Base-by-base conservation (phyloP, 1,140 invertebrate genomes). In the Brachionus plicatilis region DNA sequence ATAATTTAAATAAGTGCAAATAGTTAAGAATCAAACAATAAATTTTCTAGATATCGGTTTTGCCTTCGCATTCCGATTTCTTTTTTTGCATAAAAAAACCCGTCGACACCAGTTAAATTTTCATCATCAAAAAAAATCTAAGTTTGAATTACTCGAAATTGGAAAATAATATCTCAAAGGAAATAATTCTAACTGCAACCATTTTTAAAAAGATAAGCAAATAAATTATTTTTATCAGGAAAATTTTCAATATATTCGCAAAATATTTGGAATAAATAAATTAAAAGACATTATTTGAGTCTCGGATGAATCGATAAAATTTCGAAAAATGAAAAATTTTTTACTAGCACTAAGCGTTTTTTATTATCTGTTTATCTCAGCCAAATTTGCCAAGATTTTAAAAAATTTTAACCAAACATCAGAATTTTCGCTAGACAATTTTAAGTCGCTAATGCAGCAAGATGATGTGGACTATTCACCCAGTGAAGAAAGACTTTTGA, bases 401-500 rank as follows among this genome's bases (percentile, higher is more conserved):
- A 76, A 50, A 76, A 76, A 47, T 50, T 50, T 76, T 50, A 53
- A 76, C n/a, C 27, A 45, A 3, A 50, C 72, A 50, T 47, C 72
- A 27, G 41, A 47, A 1, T 20, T 76, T 50, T 50, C 27, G 43
- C 24, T 24, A 12, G 72, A 76, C 24, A 29, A 53, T 50, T 4
- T 50, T 5, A 76, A 76, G 53, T 60, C 53, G 53, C 17, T 60
- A 76, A 47, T 76, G n/a, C 17, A 43, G 9, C 7, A 76, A 12
- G 45, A 76, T 50, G 43, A 76, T 27, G 0, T 50, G 1, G 45
- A 14, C 4, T 76, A 76, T 76, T 76, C 79, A 6, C 53, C 79
- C 11, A 82, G 53, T n/a, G 82, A 83, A 72, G 82, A 83, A 68
- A 50, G 53, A 50, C 60, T 83, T 11, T 41, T 83, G 29, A 72